These are phyloP conservation scores for Entelurus aequoreus DNA, from an alignment of 2,113 vertebrate species.

Conservation along the genomic window DNA sequence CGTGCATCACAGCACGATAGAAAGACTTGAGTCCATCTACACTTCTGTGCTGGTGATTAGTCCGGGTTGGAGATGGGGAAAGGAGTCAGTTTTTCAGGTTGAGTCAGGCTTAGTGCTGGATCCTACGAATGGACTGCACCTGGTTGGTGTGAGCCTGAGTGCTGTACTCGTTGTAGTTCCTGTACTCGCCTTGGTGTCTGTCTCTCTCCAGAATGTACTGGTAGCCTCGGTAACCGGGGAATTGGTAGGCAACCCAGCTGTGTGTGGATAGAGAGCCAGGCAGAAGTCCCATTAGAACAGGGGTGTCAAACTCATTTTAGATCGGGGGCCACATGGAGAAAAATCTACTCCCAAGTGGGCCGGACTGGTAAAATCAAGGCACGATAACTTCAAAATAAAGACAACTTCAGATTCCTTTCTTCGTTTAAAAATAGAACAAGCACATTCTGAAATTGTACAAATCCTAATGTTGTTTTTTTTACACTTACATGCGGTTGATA, in stretches of 20 bases:
- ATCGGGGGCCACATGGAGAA: too few species aligned
- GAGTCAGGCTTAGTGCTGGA: slow-evolving; percentile 82
- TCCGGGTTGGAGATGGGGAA: slow-evolving; percentile 34
- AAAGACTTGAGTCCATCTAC: slow-evolving; percentile 48
- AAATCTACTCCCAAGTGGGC: too few species aligned
- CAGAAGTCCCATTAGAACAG: neutral
- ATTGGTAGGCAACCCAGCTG: slow-evolving; percentile 97
- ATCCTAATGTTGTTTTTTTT: too few species aligned
- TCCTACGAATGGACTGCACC: slow-evolving; percentile 93
- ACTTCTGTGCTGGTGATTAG: slow-evolving; percentile 47
- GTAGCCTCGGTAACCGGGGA: slow-evolving; percentile 94
- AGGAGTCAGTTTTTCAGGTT: slow-evolving; percentile 14
- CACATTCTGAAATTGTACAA: too few species aligned
- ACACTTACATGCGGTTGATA: too few species aligned
- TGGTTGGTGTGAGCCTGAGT: slow-evolving; percentile 94
- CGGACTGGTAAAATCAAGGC: too few species aligned
- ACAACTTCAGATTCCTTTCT: too few species aligned
- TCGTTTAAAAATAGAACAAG: too few species aligned
- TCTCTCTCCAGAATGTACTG: slow-evolving; percentile 93
- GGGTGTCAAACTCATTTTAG: too few species aligned
- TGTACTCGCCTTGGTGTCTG: slow-evolving; percentile 89
- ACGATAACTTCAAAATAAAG: too few species aligned
- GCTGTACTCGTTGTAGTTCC: slow-evolving; percentile 88
- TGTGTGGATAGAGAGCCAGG: neutral
- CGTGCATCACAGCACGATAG: slow-evolving; percentile 57